phyloP scores from a whole-genome alignment of 2,797 vertebrate species.

The Pseudocheirus occidentalis region DNA sequence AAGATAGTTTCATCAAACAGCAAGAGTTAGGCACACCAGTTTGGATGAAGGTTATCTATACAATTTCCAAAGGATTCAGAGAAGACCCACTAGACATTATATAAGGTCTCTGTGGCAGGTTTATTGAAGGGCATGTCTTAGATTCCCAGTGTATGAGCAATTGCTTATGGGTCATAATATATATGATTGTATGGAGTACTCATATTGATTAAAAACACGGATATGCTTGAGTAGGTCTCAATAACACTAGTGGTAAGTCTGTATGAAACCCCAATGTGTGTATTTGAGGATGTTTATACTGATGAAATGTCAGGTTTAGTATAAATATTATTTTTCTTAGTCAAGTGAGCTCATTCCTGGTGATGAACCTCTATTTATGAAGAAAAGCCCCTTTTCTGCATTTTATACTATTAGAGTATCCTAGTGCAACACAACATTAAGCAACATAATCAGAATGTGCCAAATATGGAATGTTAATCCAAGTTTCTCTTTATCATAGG shows the following conservation, averaged over 20 bases:
- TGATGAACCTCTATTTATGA: not conserved
- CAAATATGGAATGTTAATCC: not conserved
- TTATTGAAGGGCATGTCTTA: not conserved
- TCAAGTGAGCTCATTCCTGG: not conserved
- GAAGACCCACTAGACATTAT: not conserved
- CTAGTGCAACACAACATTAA: not conserved
- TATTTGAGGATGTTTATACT: not conserved
- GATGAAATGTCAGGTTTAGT: not conserved
- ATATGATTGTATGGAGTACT: not conserved
- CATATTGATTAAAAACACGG: not conserved
- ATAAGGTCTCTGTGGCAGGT: not conserved
- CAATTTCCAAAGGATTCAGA: not conserved
- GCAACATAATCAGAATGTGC: not conserved
- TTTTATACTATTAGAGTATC: not conserved
- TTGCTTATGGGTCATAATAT: not conserved
- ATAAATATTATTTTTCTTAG: not conserved
- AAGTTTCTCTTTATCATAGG: too few species aligned
- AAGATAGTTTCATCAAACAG: not conserved
- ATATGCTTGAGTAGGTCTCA: not conserved
- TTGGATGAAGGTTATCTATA: not conserved
- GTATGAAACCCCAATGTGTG: too few species aligned
- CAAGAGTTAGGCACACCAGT: not conserved
- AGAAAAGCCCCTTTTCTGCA: not conserved
- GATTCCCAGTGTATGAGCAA: not conserved
- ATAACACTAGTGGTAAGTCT: not conserved